Evolutionary conservation across 2,888 invertebrate species (phyloP).

Genomic region (Parnassius glacialis): DNA sequence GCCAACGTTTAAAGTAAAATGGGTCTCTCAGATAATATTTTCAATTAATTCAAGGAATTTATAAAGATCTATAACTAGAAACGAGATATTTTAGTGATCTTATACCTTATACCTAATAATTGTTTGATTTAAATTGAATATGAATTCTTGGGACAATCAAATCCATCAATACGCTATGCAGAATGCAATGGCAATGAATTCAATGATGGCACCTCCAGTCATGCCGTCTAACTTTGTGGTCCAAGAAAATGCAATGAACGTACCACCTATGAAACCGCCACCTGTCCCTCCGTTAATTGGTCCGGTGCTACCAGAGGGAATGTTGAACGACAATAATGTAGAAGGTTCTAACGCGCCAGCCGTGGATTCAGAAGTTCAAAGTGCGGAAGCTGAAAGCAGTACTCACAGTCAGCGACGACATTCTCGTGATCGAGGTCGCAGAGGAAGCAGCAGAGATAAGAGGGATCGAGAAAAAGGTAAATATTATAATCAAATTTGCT

Average conservation of each 20-base stretch:
- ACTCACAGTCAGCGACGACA: constrained; percentile 24
- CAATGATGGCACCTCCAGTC: constrained; percentile 24
- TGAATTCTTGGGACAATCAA: constrained; percentile 31
- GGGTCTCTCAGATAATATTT: no score
- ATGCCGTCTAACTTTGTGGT: constrained; percentile 33
- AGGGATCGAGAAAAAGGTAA: constrained; percentile 27
- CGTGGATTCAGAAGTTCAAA: constrained; percentile 10
- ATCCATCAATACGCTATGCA: constrained; percentile 26
- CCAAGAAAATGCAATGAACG: constrained; percentile 26
- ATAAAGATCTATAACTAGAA: no score
- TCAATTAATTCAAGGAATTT: no score
- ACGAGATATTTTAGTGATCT: no score
- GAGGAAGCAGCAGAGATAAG: constrained; percentile 24
- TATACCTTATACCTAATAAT: no score
- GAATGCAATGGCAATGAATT: constrained; percentile 28
- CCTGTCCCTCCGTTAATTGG: constrained; percentile 32
- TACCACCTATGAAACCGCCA: constrained; percentile 28
- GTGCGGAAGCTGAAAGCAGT: constrained; percentile 24
- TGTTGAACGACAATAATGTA: constrained; percentile 4
- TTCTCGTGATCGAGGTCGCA: constrained; percentile 23
- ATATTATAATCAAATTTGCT: no score
- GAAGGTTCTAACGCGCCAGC: neutral
- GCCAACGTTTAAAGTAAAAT: no score
- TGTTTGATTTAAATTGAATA: constrained; percentile 2
- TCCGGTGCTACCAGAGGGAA: constrained; percentile 34